Evolutionary conservation across 2,797 vertebrate genomes (phyloP), one percentile per base, ranked within the genome.

Genomic region (Chromobotia macracanthus): DNA sequence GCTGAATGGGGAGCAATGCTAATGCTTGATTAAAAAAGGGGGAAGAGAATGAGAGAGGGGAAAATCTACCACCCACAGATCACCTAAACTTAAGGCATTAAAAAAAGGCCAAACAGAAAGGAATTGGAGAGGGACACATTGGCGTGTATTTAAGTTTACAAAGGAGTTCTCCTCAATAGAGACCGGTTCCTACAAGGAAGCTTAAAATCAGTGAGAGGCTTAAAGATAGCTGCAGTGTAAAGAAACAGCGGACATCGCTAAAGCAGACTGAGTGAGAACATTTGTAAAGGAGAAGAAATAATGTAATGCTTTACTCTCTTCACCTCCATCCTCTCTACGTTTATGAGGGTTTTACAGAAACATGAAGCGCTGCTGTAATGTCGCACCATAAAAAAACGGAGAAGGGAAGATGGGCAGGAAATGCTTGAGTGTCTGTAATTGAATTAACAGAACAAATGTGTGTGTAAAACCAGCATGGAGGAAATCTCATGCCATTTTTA

Each of bases 121-220:
- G 90, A 90, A 82, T 86, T 85, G 80, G 85, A 83, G 89, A 89
- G 87, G 90, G 87, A 91, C 90, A 92, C 91, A 91, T 92, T 91
- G 92, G 89, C 89, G 88, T 91, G 92, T 92, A 92, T 93, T 94
- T 93, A 92, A 87, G 90, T 89, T 88, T 87, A 93, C 92, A 93
- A 93, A 92, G 82, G 90, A 70, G 73, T 64, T 83, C 75, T 84
- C 63, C 83, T 93, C 90, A 93, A 93, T 93, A 85, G 89, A 85
- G 87, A 84, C 88, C 89, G 91, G 90, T 92, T 94, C 91, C 89
- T 91, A 89, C 90, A 89, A 90, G 89, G 88, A 88, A 89, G 90
- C 92, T 92, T 86, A 91, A 87, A 91, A 90, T 90, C 84, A 87
- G 83, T 80, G 80, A 41, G 82, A 50, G 50, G 82, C 85, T 85